Base-by-base conservation (phyloP, 2,113 vertebrate genomes). In the Engystomops pustulosus region DNA sequence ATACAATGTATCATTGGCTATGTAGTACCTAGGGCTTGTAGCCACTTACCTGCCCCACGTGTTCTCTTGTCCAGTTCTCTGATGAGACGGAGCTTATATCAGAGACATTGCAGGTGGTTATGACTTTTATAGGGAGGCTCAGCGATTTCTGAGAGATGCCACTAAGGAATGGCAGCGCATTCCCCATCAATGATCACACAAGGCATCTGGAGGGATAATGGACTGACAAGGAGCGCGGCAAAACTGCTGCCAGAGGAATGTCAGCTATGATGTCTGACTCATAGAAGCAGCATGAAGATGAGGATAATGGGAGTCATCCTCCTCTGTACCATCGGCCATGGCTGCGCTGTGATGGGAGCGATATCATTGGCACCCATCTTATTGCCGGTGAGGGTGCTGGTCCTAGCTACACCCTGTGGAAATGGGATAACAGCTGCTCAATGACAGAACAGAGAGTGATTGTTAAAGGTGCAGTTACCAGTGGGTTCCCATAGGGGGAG, bases 121-220 rank as follows among this genome's bases (percentile, higher is more conserved):
- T 62, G 25, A 62, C 58, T 62, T 25, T 62, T 62, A 62, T 62
- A 27, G 58, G 58, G 58, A 62, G 58, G 58, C 15, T 62, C 23
- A 51, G 51, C n/a, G 51, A 20, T 7, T 18, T 53, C 8, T 3
- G 1, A 27, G 9, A 60, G n/a, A 55, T 55, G 53, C 53, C 53
- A 23, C 53, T 27, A 23, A 4, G 53, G 53, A 58, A 23, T 27
- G 55, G 58, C 12, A 30, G 58, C 58, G 30, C 25, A 62, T 62
- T 62, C 58, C 30, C 58, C 58, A 8, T 27, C 58, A 62, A 27
- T 62, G 25, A 62, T 62, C 3, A n/a, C 53, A 55, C 53, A 10
- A 9, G 53, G 7, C n/a, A 55, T 2, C 53, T 55, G 30, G 58
- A 30, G 30, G 58, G n/a, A 60, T 53, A 8, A 53, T 53, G 4